phyloP scores from a whole-genome alignment of 2,113 vertebrate genomes.

The Elaphurus davidianus region DNA sequence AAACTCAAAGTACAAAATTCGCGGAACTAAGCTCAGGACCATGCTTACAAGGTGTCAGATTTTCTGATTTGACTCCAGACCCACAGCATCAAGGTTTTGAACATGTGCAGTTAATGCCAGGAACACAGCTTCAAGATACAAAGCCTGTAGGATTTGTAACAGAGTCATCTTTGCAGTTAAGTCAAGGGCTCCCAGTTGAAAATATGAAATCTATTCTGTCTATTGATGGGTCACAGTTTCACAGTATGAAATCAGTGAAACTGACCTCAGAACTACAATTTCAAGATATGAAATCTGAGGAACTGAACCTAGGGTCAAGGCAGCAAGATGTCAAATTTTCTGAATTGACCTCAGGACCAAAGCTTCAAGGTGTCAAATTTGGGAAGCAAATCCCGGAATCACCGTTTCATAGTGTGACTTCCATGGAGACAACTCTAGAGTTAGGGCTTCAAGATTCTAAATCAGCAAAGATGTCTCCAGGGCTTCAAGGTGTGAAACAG shows the following conservation, averaged over 20 bases:
- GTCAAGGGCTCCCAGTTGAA: background rate
- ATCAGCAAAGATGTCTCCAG: background rate
- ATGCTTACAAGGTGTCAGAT: conserved; percentile 27
- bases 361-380: conserved; percentile 48
- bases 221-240: background rate
- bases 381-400: background rate
- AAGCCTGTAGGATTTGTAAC: background rate
- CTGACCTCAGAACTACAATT: background rate
- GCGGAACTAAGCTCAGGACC: background rate
- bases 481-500: background rate
- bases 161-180: conserved; percentile 36
- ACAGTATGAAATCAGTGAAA: background rate
- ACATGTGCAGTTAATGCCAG: background rate
- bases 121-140: conserved; percentile 1
- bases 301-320: background rate
- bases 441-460: conserved; percentile 9
- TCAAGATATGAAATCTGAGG: background rate
- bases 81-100: background rate
- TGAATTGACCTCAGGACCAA: conserved; percentile 10
- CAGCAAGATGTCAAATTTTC: conserved; percentile 10
- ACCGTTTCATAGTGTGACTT: background rate
- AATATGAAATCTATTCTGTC: background rate
- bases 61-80: conserved; percentile 26
- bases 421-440: background rate
- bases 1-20: background rate